A percentile compares a stretch with the other conserved stretches of the same genome.
Conservation (phyloP, 2,797 vertebrate genomes). For the Periparus ater region DNA sequence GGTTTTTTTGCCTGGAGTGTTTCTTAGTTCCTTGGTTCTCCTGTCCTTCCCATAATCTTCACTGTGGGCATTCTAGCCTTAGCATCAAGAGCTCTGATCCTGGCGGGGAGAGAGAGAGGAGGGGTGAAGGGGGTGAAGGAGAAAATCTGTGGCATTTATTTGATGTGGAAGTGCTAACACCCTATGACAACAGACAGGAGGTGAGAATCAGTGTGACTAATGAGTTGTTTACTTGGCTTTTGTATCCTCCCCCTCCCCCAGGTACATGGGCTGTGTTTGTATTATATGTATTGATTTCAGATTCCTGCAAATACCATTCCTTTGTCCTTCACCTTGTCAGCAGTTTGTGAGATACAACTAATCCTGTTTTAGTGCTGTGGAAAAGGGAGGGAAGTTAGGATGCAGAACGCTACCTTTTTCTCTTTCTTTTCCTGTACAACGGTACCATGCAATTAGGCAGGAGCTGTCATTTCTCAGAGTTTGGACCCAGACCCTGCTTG, state of each 20-base stretch:
- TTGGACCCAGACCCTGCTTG: neutral
- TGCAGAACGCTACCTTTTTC: neutral
- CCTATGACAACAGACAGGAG: slow-evolving; percentile 1
- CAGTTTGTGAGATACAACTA: neutral
- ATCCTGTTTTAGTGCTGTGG: neutral
- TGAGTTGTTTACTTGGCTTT: slow-evolving; percentile 46
- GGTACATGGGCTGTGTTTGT: neutral
- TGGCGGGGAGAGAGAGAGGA: neutral
- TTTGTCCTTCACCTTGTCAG: neutral
- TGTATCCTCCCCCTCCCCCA: neutral
- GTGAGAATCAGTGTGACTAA: slow-evolving; percentile 46
- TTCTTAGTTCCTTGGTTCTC: neutral
- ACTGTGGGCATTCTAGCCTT: neutral
- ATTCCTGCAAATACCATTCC: slow-evolving; percentile 4
- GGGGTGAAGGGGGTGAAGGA: neutral
- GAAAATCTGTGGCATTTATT: slow-evolving; percentile 19
- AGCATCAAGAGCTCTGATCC: neutral
- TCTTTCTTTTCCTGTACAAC: neutral
- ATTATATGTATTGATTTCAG: slow-evolving; percentile 21
- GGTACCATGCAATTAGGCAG: neutral
- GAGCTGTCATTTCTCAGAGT: neutral
- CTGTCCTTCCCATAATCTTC: neutral
- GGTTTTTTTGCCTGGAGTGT: neutral
- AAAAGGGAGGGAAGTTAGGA: neutral
- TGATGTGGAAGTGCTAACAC: slow-evolving; percentile 41